Percentiles rank a stretch among this genome's conserved stretches.
These are phyloP conservation scores for Operophtera brumata DNA, from an alignment of 2,888 invertebrate species.

Conservation along the genomic window DNA sequence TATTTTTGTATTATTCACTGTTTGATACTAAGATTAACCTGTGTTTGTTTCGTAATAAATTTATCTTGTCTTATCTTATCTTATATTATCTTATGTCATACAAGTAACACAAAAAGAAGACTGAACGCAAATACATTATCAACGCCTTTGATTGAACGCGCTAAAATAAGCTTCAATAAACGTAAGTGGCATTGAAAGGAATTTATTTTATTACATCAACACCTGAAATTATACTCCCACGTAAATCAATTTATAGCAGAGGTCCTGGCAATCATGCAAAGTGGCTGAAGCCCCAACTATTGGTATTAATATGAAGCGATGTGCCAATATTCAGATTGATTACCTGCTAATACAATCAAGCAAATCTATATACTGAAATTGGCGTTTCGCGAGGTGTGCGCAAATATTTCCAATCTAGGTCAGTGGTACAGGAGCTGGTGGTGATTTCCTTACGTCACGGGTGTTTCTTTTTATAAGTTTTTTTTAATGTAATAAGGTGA, in stretches of 20 bases:
- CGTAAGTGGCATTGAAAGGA: conserved; percentile 5
- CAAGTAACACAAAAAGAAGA: no score
- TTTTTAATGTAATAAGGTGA: no score
- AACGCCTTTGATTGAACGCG: no score
- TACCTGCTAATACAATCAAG: conserved; percentile 30
- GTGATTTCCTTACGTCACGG: conserved; percentile 1
- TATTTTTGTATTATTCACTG: no score
- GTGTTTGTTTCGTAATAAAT: no score
- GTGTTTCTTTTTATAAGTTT: no score
- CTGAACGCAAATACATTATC: no score
- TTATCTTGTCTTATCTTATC: no score
- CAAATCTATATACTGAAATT: conserved; percentile 32
- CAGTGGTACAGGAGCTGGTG: conserved; percentile 21
- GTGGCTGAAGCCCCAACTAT: conserved; percentile 22
- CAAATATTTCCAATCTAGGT: conserved; percentile 72
- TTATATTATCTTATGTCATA: no score
- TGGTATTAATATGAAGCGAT: conserved; percentile 16
- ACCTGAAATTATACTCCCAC: conserved; percentile 6
- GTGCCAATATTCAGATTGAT: conserved; percentile 29
- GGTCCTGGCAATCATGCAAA: conserved; percentile 26
- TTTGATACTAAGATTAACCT: no score
- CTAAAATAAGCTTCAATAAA: conserved; percentile 19
- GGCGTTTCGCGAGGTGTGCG: conserved; percentile 58
- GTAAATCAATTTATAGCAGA: conserved; percentile 19
- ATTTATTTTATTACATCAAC: conserved; percentile 11